Evolutionary conservation across 30 jellyfish, hydroid and myxozoan genomes (phyloP).

Genomic region (Mastigias papua): DNA sequence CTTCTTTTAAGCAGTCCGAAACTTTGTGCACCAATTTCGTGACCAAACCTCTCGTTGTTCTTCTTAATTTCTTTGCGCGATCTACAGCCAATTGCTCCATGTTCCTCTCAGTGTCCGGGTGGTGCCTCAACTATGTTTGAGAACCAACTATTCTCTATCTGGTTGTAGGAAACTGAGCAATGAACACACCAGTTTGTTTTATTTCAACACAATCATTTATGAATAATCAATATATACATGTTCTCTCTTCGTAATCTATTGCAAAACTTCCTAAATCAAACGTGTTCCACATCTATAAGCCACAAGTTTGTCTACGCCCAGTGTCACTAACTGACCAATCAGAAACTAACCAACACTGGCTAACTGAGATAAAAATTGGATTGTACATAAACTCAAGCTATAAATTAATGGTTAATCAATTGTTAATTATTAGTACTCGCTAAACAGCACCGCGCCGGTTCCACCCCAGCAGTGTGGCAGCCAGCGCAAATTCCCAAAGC

Average conservation of each 20-base stretch:
- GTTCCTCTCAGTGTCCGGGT: neutral
- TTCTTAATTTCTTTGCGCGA: conserved; percentile 1
- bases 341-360: neutral
- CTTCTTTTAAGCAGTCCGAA: conserved; percentile 18
- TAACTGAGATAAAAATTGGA: neutral
- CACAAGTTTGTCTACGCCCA: neutral
- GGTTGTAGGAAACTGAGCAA: neutral
- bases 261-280: neutral
- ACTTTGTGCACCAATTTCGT: conserved; percentile 23
- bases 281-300: neutral
- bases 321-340: neutral
- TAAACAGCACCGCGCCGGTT: neutral
- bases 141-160: neutral
- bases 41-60: conserved; percentile 15
- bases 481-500: neutral
- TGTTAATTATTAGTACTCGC: neutral
- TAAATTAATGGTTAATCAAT: neutral
- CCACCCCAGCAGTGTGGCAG: neutral
- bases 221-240: too few relatives aligned
- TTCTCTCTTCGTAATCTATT: neutral
- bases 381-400: neutral
- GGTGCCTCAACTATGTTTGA: neutral
- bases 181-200: neutral
- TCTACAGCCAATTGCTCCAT: conserved; percentile 3
- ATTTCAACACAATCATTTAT: neutral